Evolutionary conservation across 2,888 invertebrate species (phyloP), one percentile per base, ranked within the genome.

Genomic region (Portevinia maculata): DNA sequence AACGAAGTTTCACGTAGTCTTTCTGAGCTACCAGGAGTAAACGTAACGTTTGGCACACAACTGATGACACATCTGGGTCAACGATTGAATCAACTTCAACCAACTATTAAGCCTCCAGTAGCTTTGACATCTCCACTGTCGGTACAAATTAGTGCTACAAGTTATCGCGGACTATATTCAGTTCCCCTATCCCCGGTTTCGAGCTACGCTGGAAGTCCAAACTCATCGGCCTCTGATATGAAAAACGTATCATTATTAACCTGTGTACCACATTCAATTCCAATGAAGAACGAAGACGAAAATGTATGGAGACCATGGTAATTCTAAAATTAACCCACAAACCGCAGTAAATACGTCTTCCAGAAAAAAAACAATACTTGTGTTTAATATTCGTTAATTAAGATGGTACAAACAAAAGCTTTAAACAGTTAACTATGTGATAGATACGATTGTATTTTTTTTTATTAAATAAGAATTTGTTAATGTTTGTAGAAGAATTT

Each of bases 61-160:
- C 92, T 97, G 87, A 97, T 97, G 97, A 96, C 97, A 65, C 97
- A 97, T 90, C 93, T 97, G 85, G 97, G 97, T 3, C 95, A 96
- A 91, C 93, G 95, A 55, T 92, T 97, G 85, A 97, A 96, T 84
- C 90, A 90, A 78, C 41, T 90, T 46, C 90, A 90, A 83, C 90
- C 90, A 0, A 87, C 89, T 0, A 85, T 86, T 0, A 89, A 89
- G 70, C 86, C 88, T 24, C 76, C 86, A 8, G 75, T 88, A 1
- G 88, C 90, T 4, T 81, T 90, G 2, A 89, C 87, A 6, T 86
- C 88, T 0, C 89, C 90, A 0, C 85, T 89, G 15, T 87, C 89
- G 34, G 89, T 89, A 2, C 89, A 89, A 57, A 88, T 89, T 37
- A 87, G 76, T 11, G 65, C 65, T 28, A 9, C 60, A 11, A 67